Conservation (phyloP, 2,113 vertebrate genomes). For the Petrocephalus microphthalmus region DNA sequence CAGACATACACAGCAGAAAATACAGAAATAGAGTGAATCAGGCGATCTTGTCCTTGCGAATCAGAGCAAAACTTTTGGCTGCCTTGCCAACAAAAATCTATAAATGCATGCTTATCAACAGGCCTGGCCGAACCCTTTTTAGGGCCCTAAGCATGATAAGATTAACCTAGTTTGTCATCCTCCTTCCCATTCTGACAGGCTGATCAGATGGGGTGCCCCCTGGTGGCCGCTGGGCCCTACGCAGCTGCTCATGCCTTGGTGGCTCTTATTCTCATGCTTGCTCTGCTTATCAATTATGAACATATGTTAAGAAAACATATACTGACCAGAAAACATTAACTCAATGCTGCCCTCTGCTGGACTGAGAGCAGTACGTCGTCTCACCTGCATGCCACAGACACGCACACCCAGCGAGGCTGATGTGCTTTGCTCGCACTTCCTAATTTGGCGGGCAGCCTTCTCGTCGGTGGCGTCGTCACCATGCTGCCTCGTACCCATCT, state of each 20-base stretch:
- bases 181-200: not conserved
- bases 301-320: not conserved
- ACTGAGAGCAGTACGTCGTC: not conserved
- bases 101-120: not conserved
- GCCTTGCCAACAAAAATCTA: not conserved
- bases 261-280: not conserved
- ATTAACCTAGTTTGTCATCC: not conserved
- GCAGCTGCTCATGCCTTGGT: not conserved
- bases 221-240: not conserved
- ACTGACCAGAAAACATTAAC: not conserved
- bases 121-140: not conserved
- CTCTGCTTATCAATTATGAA: not conserved
- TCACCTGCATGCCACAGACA: constrained; percentile 97
- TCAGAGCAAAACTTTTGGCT: not conserved
- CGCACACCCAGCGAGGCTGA: constrained; percentile 85
- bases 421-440: constrained; percentile 95
- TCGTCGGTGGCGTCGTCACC: constrained; percentile 93
- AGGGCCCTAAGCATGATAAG: not conserved
- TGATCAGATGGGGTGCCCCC: not conserved
- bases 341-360: not conserved
- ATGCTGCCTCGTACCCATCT: constrained; percentile 97
- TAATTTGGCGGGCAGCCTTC: constrained; percentile 94
- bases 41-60: not conserved
- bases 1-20: not conserved
- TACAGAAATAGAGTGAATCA: not conserved